Percentiles rank a stretch among this genome's conserved stretches.
Evolutionary conservation across 2,113 vertebrate species (phyloP).

Genomic region (Oreochromis spilurus): DNA sequence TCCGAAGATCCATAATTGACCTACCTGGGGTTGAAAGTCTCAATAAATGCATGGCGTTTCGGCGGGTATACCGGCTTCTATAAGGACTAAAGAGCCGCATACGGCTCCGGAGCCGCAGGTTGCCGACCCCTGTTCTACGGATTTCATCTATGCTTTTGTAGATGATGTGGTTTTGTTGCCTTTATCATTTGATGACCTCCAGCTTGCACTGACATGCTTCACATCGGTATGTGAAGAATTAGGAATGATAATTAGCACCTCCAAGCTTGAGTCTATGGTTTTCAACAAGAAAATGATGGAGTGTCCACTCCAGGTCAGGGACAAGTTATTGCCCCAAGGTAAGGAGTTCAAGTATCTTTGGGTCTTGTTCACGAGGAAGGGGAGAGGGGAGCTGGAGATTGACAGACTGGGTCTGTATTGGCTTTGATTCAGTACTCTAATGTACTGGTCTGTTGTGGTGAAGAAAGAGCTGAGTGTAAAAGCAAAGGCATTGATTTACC

Average conservation of each 20-base stretch:
- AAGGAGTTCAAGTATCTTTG: neutral
- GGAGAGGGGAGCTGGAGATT: neutral
- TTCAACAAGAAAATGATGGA: neutral
- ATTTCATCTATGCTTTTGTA: neutral
- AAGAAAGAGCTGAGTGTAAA: neutral
- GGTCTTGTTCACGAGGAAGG: neutral
- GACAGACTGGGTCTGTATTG: accelerated
- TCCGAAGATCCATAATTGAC: no score
- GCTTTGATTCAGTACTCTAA: neutral
- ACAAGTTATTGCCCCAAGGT: neutral
- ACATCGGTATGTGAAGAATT: neutral
- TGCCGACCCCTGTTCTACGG: neutral
- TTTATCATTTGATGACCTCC: neutral
- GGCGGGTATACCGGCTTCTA: no score
- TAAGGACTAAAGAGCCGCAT: no score
- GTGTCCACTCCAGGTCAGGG: neutral
- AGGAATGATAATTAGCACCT: neutral
- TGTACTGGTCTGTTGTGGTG: accelerated
- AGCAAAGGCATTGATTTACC: neutral
- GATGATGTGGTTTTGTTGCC: neutral
- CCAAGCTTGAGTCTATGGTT: neutral
- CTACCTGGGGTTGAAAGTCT: no score
- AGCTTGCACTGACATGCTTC: neutral
- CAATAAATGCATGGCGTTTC: no score
- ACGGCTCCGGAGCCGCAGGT: no score